Evolutionary conservation across 2,888 invertebrate genomes (phyloP).

Genomic region (Harpalus rubripes): DNA sequence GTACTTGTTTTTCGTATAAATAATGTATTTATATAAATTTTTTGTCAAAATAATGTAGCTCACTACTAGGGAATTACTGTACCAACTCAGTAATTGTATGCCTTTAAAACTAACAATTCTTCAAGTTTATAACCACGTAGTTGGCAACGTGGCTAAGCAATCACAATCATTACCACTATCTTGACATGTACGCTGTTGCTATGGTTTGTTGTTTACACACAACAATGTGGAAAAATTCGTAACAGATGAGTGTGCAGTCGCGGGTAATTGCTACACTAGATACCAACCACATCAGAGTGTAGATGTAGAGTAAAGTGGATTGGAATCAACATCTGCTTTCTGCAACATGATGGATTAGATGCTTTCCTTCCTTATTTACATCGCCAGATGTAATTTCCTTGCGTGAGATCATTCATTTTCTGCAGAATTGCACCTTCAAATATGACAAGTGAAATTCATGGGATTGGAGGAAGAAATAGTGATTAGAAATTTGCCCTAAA

Average conservation of each 20-base stretch:
- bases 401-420: constrained; percentile 19
- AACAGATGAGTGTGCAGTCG: constrained; percentile 47
- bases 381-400: constrained; percentile 13
- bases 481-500: constrained; percentile 2
- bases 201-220: constrained; percentile 42
- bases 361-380: constrained; percentile 38
- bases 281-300: background rate
- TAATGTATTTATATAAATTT: too few relatives aligned
- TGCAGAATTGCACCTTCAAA: constrained; percentile 1
- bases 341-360: constrained; percentile 18
- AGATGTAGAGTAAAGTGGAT: background rate
- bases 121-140: too few relatives aligned
- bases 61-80: too few relatives aligned
- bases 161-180: background rate
- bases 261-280: constrained; percentile 36
- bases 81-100: too few relatives aligned
- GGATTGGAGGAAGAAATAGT: background rate
- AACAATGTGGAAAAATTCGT: constrained; percentile 50
- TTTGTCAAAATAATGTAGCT: too few relatives aligned
- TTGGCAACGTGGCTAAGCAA: too few relatives aligned
- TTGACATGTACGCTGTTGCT: background rate
- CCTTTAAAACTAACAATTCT: too few relatives aligned
- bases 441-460: constrained; percentile 7
- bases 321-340: constrained; percentile 42
- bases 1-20: too few relatives aligned